Evolutionary conservation across 2,113 vertebrate species (phyloP).

Genomic region (Cololabis saira): DNA sequence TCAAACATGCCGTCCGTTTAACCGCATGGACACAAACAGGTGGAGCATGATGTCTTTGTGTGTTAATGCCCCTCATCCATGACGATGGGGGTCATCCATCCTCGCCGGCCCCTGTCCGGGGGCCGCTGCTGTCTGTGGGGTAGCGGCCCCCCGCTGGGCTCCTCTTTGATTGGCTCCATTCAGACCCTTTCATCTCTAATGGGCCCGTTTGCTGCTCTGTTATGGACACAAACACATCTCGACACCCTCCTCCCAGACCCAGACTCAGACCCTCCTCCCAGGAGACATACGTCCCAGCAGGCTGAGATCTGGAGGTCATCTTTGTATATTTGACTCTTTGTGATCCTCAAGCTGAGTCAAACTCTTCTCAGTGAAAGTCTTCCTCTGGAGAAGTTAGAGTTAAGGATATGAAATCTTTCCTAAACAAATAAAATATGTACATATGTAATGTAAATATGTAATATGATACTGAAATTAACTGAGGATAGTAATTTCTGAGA

Average conservation of each 20-base stretch:
- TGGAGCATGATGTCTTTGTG: slow-evolving; percentile 25
- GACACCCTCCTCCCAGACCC: slow-evolving; percentile 5
- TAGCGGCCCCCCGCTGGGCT: slow-evolving; percentile 62
- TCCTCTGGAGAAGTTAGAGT: not conserved
- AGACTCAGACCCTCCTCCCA: too few species aligned
- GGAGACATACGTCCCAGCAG: slow-evolving; percentile 36
- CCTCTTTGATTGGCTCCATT: slow-evolving; percentile 78
- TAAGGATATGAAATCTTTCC: too few species aligned
- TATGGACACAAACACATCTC: slow-evolving; percentile 75
- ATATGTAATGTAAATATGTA: too few species aligned
- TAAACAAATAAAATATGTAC: too few species aligned
- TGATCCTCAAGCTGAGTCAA: not conserved
- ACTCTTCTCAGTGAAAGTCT: not conserved
- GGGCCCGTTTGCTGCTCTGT: slow-evolving; percentile 82
- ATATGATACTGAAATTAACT: too few species aligned
- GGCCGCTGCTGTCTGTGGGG: slow-evolving; percentile 68
- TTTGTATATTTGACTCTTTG: not conserved
- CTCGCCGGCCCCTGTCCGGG: slow-evolving; percentile 27
- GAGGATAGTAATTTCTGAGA: too few species aligned
- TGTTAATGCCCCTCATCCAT: slow-evolving; percentile 16
- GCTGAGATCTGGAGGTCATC: too few species aligned
- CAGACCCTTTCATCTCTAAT: slow-evolving; percentile 83
- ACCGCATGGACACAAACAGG: not conserved
- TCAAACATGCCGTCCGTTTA: not conserved
- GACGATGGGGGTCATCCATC: not conserved